Base-by-base conservation (phyloP, 1,140 invertebrate genomes). In the Drosophila insularis region DNA sequence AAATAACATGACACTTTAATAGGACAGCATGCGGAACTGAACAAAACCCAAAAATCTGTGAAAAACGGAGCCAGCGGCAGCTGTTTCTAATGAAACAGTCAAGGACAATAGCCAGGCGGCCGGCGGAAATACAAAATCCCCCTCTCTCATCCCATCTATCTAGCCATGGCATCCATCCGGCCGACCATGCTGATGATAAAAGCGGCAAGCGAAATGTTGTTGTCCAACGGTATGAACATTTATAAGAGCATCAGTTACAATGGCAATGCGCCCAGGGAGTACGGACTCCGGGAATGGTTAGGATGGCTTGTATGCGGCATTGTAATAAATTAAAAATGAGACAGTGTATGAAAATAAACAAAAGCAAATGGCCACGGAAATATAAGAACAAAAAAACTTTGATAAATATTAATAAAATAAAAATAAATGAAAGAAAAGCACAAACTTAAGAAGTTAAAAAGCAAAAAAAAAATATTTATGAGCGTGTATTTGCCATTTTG, bases 241-340 rank as follows among this genome's bases (percentile, higher is more conserved):
- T 89, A 89, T 89, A 89, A 84, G 77, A 89, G 84, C 84, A 89
- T 89, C 84, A 89, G 84, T 89, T 89, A 89, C 84, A 89, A 89
- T 89, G 84, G 85, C 78, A 84, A 56, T 77, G 76, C 58, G 73
- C 59, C 60, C 14, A 58, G 56, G 55, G 27, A 35, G 31, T 11
- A 19, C 14, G 1, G 11, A 11, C 8, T 43, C 56, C 35, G 27
- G 60, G n/a, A 39, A 31, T 46, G 13, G 14, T 46, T 31, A 11
- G 11, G 60, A 62, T 72, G 75, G 75, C 35, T 37, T 37, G 35
- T 37, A 37, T 37, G 35, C 72, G 64, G 79, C 87, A 90, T 90
- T 90, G 87, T 90, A 81, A 87, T 90, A 90, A 90, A 90, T 90
- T 90, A 90, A 90, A 90, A 90, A 90, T 87, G 81, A 89, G 84